These are phyloP conservation scores for Colinus virginianus DNA, from an alignment of 2,113 vertebrate genomes.

Conservation along the genomic window DNA sequence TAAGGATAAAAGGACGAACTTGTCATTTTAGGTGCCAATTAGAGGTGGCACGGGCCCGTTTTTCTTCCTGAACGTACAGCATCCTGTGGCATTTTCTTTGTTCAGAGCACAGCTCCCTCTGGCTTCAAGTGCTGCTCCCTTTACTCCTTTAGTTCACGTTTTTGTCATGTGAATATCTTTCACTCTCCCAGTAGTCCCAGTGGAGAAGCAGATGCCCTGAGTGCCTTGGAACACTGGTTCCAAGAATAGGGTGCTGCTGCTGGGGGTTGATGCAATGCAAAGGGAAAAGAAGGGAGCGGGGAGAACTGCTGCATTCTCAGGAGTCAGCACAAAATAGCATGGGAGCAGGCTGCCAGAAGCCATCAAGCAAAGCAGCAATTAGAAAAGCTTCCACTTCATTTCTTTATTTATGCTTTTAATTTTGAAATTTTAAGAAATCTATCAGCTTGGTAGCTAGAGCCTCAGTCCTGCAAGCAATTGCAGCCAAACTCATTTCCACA, in stretches of 20 bases:
- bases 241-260: not conserved
- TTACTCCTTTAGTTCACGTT: not conserved
- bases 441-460: not conserved
- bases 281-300: not conserved
- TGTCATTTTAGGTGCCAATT: constrained; percentile 14
- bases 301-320: not conserved
- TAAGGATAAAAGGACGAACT: constrained; percentile 18
- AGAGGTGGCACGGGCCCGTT: not conserved
- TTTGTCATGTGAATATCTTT: too few species aligned
- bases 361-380: not conserved
- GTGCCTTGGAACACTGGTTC: not conserved
- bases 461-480: not conserved
- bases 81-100: not conserved
- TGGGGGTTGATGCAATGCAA: not conserved
- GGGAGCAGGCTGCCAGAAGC: not conserved
- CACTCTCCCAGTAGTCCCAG: not conserved
- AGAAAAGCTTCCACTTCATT: not conserved
- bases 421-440: not conserved
- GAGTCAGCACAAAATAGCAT: not conserved
- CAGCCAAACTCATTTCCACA: not conserved
- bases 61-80: not conserved
- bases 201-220: rapidly evolving
- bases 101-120: not conserved
- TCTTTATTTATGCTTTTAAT: constrained; percentile 3
- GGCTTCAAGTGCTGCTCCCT: not conserved